Evolutionary conservation across 1,140 invertebrate genomes (phyloP).

Genomic region (Hylaeus volcanicus): DNA sequence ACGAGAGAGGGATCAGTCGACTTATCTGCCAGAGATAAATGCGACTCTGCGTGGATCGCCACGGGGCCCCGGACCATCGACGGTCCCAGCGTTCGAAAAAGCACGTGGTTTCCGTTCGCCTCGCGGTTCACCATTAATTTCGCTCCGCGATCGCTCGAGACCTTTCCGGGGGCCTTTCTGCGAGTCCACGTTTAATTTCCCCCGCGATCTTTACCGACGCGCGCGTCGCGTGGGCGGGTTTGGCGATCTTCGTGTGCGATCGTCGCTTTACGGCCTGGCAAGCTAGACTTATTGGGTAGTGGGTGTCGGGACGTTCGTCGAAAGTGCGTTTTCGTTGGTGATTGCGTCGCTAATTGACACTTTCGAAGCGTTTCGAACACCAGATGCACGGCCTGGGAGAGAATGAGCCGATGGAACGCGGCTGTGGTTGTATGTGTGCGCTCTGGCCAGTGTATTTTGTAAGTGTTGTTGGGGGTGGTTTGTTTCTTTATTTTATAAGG

Average conservation of each 20-base stretch:
- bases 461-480: no score
- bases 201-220: not conserved
- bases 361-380: no score
- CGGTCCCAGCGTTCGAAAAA: conserved; percentile 13
- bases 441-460: no score
- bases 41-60: conserved; percentile 36
- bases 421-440: no score
- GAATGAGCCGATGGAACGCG: no score
- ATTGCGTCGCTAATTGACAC: not conserved
- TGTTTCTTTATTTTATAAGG: no score
- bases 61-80: not conserved
- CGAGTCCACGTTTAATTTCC: conserved; percentile 26
- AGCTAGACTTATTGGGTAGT: conserved; percentile 22
- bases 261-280: not conserved
- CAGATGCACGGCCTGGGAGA: no score
- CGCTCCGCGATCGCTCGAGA: not conserved
- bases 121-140: not conserved
- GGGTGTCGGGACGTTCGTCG: not conserved
- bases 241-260: conserved; percentile 33
- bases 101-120: conserved; percentile 19
- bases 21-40: conserved; percentile 47
- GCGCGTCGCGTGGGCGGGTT: conserved; percentile 15
- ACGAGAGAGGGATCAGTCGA: conserved; percentile 48
- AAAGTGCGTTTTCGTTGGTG: no score
- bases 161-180: not conserved